Evolutionary conservation across 2,888 invertebrate species (phyloP).

Genomic region (Drosophila putrida): DNA sequence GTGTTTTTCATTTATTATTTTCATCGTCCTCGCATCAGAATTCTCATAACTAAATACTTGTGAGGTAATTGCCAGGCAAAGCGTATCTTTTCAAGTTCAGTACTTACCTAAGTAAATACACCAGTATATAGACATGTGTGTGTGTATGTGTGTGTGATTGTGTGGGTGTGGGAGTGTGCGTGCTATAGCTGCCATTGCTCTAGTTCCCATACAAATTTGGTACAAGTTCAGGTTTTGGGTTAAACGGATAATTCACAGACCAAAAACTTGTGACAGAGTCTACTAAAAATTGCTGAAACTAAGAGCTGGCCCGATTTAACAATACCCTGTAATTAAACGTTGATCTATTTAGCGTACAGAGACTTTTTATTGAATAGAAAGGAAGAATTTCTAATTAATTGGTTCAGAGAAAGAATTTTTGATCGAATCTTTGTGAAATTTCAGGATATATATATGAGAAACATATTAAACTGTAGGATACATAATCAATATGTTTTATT

Average conservation of each 20-base stretch:
- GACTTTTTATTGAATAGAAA: not conserved
- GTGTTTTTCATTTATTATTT: conserved; percentile 24
- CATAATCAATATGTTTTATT: no score
- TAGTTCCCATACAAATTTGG: conserved; percentile 26
- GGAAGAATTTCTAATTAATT: no score
- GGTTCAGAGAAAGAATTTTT: no score
- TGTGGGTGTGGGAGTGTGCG: conserved; percentile 3
- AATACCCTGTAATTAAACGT: not conserved
- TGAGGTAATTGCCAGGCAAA: conserved; percentile 57
- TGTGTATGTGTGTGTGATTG: conserved; percentile 1
- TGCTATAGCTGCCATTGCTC: conserved; percentile 26
- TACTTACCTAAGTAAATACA: conserved; percentile 59
- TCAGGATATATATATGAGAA: no score
- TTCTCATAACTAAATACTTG: conserved; percentile 51
- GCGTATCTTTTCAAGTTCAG: conserved; percentile 61
- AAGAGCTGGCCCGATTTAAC: not conserved
- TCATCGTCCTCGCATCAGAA: conserved; percentile 24
- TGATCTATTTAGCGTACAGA: not conserved
- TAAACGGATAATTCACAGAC: conserved; percentile 17
- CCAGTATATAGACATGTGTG: conserved; percentile 18
- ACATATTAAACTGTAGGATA: no score
- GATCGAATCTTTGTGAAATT: no score
- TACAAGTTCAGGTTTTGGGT: conserved; percentile 8
- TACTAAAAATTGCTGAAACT: not conserved
- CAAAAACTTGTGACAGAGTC: conserved; percentile 7